Conservation (phyloP, 2,888 invertebrate genomes). For the Chironomus riparius region DNA sequence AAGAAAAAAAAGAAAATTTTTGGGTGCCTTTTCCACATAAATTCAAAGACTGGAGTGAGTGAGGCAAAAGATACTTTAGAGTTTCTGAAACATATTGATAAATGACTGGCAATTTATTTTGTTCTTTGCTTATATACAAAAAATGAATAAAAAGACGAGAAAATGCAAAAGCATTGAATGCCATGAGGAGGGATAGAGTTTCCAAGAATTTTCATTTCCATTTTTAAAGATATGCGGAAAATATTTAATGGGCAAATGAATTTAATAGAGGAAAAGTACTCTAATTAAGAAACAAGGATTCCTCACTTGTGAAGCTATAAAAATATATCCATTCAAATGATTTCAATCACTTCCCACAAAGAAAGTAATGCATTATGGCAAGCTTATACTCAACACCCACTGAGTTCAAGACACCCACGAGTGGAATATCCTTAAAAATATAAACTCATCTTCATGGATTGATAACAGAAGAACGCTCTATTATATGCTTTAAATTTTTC, state of each 20-base stretch:
- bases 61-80: not conserved
- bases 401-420: too few relatives aligned
- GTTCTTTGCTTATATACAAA: not conserved
- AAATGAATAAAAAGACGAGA: not conserved
- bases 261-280: too few relatives aligned
- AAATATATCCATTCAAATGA: too few relatives aligned
- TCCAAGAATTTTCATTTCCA: not conserved
- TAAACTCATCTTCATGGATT: too few relatives aligned
- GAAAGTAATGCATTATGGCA: too few relatives aligned
- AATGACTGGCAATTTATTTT: slow-evolving; percentile 27
- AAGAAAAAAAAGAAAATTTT: not conserved
- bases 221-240: not conserved
- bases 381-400: too few relatives aligned
- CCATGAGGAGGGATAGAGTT: not conserved
- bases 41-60: not conserved
- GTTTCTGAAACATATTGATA: slow-evolving; percentile 21
- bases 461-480: not conserved
- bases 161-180: not conserved
- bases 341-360: too few relatives aligned
- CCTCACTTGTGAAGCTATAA: too few relatives aligned
- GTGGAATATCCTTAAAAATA: too few relatives aligned
- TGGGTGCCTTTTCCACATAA: not conserved
- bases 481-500: not conserved
- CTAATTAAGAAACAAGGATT: too few relatives aligned
- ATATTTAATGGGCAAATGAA: too few relatives aligned